A percentile compares a stretch with the other conserved stretches of the same genome.
Conservation (phyloP, 2,888 invertebrate species). For the Emesis furor region DNA sequence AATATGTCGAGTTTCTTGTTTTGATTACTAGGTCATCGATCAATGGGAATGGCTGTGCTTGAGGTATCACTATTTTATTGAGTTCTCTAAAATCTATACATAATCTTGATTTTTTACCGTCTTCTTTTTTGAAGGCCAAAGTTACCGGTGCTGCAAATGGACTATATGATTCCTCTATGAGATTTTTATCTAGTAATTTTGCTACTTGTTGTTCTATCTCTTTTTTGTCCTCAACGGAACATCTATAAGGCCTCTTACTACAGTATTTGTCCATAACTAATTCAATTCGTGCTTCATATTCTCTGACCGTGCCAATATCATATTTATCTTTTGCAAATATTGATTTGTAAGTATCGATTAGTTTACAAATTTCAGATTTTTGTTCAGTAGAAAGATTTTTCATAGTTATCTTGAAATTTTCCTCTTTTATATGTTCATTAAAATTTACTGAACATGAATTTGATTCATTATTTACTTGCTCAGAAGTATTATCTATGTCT, state of each 20-base stretch:
- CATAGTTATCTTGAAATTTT: not conserved
- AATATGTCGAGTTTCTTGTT: slow-evolving; percentile 77
- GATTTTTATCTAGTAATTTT: not conserved
- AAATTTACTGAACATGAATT: not conserved
- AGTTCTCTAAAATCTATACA: slow-evolving; percentile 55
- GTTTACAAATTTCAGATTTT: not conserved
- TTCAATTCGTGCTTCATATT: slow-evolving; percentile 58
- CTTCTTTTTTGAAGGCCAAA: slow-evolving; percentile 56
- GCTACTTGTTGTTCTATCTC: not conserved
- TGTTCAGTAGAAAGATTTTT: not conserved
- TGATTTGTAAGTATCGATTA: not conserved
- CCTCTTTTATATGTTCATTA: not conserved
- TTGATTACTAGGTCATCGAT: slow-evolving; percentile 79
- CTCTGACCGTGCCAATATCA: slow-evolving; percentile 40
- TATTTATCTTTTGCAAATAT: slow-evolving; percentile 38
- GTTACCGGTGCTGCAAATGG: slow-evolving; percentile 5
- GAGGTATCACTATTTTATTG: slow-evolving; percentile 70
- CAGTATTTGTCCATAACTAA: slow-evolving; percentile 29
- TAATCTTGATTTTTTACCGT: slow-evolving; percentile 30
- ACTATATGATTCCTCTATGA: not conserved
- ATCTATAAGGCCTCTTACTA: not conserved
- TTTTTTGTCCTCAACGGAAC: not conserved
- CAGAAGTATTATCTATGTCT: no score
- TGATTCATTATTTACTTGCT: no score
- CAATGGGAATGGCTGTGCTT: slow-evolving; percentile 76